Percentiles rank a stretch among this genome's conserved stretches.
These are phyloP conservation scores for Pristionchus maxplancki DNA, from an alignment of 2,888 invertebrate genomes.

Conservation along the genomic window DNA sequence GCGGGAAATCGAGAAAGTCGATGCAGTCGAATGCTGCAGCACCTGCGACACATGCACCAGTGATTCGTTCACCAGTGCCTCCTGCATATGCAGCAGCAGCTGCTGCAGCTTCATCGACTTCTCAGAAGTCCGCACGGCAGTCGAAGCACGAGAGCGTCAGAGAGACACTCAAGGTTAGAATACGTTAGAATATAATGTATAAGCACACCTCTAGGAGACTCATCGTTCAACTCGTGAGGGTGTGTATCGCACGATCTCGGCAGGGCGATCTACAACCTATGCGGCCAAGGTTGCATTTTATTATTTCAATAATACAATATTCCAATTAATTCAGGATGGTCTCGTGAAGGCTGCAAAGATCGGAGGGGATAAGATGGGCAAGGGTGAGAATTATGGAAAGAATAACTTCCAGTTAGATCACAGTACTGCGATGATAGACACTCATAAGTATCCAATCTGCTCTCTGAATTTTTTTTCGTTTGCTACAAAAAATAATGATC, in stretches of 20 bases:
- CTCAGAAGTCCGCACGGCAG: not conserved
- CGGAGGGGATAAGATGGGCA: slow-evolving; percentile 3
- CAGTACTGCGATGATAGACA: not conserved
- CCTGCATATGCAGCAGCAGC: not conserved
- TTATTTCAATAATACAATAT: not conserved
- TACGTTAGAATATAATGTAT: too few relatives aligned
- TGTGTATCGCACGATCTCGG: not conserved
- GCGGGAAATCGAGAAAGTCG: not conserved
- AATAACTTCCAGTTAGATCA: too few relatives aligned
- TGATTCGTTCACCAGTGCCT: not conserved
- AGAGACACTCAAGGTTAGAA: not conserved
- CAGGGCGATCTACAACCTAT: not conserved
- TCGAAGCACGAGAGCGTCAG: not conserved
- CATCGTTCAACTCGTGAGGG: not conserved
- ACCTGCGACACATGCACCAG: not conserved
- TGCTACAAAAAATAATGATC: not conserved
- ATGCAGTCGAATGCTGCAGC: not conserved
- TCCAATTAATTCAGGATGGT: not conserved
- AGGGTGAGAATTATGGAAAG: not conserved
- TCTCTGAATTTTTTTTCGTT: not conserved
- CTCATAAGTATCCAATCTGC: not conserved
- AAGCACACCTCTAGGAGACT: too few relatives aligned
- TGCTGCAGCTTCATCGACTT: not conserved
- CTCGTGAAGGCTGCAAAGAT: not conserved
- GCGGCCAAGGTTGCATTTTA: not conserved